A percentile compares a stretch with the other conserved stretches of the same genome.
Conservation (phyloP, 92 coral and sea anemone genomes). For the Palythoa grandis region DNA sequence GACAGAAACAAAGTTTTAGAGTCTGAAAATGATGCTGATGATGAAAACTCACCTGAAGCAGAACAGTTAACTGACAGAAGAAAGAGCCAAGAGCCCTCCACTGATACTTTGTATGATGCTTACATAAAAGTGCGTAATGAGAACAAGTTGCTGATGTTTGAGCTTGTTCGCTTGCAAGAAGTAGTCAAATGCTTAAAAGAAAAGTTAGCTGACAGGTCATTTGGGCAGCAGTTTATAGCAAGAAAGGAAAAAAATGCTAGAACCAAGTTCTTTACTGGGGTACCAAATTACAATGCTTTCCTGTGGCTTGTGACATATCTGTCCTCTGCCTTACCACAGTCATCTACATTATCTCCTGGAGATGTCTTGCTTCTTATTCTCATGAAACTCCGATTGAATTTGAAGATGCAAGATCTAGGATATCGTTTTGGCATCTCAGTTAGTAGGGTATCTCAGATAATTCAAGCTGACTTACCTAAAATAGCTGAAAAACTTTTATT, state of each 20-base stretch:
- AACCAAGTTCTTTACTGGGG: slow-evolving; percentile 6
- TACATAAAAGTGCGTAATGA: slow-evolving; percentile 1
- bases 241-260: slow-evolving; percentile 9
- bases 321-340: slow-evolving; percentile 21
- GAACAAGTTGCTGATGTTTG: background rate
- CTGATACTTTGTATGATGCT: background rate
- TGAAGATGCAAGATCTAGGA: slow-evolving; percentile 21
- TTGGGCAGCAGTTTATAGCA: slow-evolving; percentile 6
- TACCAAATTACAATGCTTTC: slow-evolving; percentile 14
- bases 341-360: slow-evolving; percentile 19
- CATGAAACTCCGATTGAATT: slow-evolving; percentile 19
- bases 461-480: slow-evolving; percentile 3
- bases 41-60: slow-evolving; percentile 8
- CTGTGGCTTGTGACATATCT: slow-evolving; percentile 18
- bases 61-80: background rate
- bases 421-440: slow-evolving; percentile 21
- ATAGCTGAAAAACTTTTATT: slow-evolving; percentile 19
- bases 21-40: slow-evolving; percentile 7
- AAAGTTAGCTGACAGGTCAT: slow-evolving; percentile 9
- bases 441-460: slow-evolving; percentile 22
- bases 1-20: background rate
- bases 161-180: slow-evolving; percentile 4
- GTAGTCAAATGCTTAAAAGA: background rate
- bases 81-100: slow-evolving; percentile 9
- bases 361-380: slow-evolving; percentile 23